These are phyloP conservation scores for Sminthurides bifidus DNA, from an alignment of 1,140 invertebrate species.

Conservation along the genomic window DNA sequence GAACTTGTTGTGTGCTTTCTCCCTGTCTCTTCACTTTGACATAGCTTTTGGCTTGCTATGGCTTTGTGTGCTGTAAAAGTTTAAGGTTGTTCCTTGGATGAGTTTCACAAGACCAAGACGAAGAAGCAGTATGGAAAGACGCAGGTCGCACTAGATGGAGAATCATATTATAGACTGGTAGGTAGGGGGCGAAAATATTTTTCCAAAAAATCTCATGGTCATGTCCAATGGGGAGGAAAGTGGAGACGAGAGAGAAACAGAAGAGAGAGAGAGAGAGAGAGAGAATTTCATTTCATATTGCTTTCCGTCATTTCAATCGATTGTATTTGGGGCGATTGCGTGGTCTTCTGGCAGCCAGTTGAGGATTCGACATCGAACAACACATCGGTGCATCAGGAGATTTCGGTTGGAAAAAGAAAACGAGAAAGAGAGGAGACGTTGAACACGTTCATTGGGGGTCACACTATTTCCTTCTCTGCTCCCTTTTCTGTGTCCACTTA, in stretches of 20 bases:
- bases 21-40: no score
- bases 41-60: no score
- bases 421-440: conserved; percentile 2
- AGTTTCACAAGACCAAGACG: no score
- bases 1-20: no score
- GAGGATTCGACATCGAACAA: conserved; percentile 20
- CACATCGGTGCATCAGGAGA: conserved; percentile 3
- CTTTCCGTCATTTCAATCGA: conserved; percentile 31
- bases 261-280: background rate
- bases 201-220: conserved; percentile 11
- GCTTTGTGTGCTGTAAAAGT: no score
- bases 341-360: conserved; percentile 25
- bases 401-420: conserved; percentile 1
- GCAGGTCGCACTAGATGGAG: no score
- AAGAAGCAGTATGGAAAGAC: no score
- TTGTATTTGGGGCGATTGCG: conserved; percentile 31
- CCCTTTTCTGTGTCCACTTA: no score
- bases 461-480: no score
- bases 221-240: conserved; percentile 29
- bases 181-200: conserved; percentile 16
- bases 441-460: conserved; percentile 12
- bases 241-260: conserved; percentile 12
- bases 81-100: no score
- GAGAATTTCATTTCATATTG: conserved; percentile 31
- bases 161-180: no score